Conservation (phyloP, 2,797 vertebrate genomes). For the Gorsachius magnificus region DNA sequence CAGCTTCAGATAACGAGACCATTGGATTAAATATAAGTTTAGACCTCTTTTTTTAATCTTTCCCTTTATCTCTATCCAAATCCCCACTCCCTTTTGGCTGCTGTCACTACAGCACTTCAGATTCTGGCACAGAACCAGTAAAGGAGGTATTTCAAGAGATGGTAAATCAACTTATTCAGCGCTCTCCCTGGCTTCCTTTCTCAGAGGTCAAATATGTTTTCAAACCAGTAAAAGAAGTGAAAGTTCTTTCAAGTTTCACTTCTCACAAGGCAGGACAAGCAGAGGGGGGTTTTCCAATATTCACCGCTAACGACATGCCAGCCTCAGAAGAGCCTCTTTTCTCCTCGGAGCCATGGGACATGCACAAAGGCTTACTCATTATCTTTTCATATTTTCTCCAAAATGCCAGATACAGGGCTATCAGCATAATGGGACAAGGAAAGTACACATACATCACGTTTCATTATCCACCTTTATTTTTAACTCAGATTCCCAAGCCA, state of each 20-base stretch:
- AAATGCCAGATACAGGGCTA: constrained; percentile 11
- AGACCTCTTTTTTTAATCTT: constrained; percentile 53
- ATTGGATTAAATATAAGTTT: constrained; percentile 61
- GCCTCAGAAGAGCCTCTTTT: background rate
- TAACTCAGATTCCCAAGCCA: background rate
- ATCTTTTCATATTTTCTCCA: constrained; percentile 26
- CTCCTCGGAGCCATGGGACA: background rate
- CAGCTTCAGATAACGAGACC: constrained; percentile 37
- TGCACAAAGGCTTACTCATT: constrained; percentile 10
- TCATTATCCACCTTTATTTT: constrained; percentile 30
- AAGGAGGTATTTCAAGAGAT: constrained; percentile 62
- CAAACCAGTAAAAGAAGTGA: constrained; percentile 45
- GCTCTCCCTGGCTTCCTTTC: constrained; percentile 52
- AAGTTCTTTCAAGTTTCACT: constrained; percentile 50
- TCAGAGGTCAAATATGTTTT: constrained; percentile 60
- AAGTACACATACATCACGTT: background rate
- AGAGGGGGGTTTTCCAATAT: background rate
- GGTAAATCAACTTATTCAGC: constrained; percentile 54
- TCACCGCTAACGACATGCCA: background rate
- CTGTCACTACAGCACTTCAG: constrained; percentile 52
- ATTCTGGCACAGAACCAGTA: constrained; percentile 52
- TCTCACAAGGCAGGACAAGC: constrained; percentile 33
- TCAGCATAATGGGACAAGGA: background rate
- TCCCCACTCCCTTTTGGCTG: constrained; percentile 56
- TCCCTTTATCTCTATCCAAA: constrained; percentile 64